Conservation (phyloP, 2,888 invertebrate genomes). For the Euproctis similis region DNA sequence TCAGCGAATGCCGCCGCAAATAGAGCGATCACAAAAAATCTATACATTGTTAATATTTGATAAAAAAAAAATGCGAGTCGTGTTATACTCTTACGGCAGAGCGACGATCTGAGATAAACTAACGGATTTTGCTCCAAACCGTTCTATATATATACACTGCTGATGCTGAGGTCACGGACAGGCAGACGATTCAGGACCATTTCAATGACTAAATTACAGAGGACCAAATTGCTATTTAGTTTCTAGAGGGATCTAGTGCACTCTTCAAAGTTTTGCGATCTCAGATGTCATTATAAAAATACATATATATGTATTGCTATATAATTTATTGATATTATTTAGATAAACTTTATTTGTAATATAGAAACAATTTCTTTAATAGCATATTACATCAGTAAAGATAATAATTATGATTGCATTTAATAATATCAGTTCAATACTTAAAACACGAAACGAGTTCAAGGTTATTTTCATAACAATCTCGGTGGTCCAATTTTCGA, state of each 20-base stretch:
- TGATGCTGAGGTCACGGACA: constrained; percentile 48
- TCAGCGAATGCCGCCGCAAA: constrained; percentile 42
- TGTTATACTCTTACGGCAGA: constrained; percentile 22
- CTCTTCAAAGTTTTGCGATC: constrained; percentile 1
- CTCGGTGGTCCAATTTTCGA: too few species aligned
- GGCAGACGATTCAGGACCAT: constrained; percentile 42
- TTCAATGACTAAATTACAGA: constrained; percentile 37
- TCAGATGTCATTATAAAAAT: too few species aligned
- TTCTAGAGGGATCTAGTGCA: constrained; percentile 25
- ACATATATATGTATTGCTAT: too few species aligned
- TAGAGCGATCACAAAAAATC: constrained; percentile 34
- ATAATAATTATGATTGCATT: too few species aligned
- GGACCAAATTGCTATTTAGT: constrained; percentile 21
- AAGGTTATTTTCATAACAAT: too few species aligned
- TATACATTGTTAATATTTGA: constrained; percentile 33
- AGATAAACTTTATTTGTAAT: too few species aligned
- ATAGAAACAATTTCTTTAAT: too few species aligned
- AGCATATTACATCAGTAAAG: too few species aligned
- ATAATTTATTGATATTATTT: too few species aligned
- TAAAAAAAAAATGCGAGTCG: constrained; percentile 26
- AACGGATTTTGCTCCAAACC: constrained; percentile 15
- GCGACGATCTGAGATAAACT: constrained; percentile 36
- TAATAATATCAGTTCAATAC: too few species aligned
- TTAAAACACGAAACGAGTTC: too few species aligned
- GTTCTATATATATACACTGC: constrained; percentile 45